phyloP scores from a whole-genome alignment of 1,140 invertebrate genomes.

The Magallana angulata region DNA sequence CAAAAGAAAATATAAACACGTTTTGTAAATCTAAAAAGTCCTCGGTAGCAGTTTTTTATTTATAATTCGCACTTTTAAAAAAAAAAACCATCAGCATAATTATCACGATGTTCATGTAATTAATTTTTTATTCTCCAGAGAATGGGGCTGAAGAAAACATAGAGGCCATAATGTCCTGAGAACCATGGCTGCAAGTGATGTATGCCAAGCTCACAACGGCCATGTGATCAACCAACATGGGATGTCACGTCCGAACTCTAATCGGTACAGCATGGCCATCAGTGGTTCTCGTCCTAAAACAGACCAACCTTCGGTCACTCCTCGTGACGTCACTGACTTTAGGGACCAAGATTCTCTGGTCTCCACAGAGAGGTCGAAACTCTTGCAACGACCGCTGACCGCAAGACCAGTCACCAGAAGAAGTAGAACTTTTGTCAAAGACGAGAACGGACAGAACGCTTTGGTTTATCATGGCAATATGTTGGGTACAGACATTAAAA shows the following conservation, averaged over 20 bases:
- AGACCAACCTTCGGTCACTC: background rate
- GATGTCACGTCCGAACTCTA: conserved; percentile 11
- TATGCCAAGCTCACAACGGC: background rate
- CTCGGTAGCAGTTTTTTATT: no score
- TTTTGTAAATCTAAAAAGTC: no score
- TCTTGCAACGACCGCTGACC: background rate
- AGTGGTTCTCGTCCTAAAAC: conserved; percentile 8
- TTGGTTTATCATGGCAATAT: background rate
- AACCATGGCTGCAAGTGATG: background rate
- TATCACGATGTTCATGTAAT: background rate
- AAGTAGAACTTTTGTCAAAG: background rate
- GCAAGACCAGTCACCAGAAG: background rate
- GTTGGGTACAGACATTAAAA: background rate
- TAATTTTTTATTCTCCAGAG: background rate
- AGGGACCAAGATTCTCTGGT: conserved; percentile 1
- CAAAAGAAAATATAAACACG: no score
- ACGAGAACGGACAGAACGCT: background rate
- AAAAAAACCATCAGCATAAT: no score
- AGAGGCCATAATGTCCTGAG: background rate
- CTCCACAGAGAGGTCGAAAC: background rate
- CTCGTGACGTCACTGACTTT: background rate
- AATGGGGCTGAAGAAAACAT: background rate
- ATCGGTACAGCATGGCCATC: conserved; percentile 1
- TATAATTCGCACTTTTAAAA: no score
- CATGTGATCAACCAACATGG: conserved; percentile 13